Evolutionary conservation across 2,888 invertebrate species (phyloP).

Genomic region (Marronus borbonicus): DNA sequence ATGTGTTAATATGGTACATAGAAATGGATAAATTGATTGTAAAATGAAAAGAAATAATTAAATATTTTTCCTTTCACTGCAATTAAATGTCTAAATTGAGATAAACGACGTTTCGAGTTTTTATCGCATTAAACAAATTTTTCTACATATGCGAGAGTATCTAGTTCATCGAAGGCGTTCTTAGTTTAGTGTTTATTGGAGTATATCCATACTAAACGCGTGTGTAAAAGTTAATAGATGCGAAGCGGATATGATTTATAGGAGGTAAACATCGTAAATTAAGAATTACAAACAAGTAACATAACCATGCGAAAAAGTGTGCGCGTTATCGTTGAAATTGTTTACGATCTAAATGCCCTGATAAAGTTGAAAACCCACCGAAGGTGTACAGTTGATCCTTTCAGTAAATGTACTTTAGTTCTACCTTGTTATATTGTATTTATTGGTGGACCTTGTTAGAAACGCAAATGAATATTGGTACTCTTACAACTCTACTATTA

Average conservation of each 20-base stretch:
- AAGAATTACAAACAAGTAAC: constrained; percentile 34
- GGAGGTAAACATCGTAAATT: constrained; percentile 33
- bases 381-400: not conserved
- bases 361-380: constrained; percentile 20
- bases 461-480: no score
- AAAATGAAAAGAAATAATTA: no score
- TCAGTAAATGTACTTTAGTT: no score
- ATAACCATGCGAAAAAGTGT: constrained; percentile 37
- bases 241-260: constrained; percentile 28
- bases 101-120: not conserved
- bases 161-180: not conserved
- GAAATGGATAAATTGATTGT: no score
- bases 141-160: not conserved
- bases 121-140: not conserved
- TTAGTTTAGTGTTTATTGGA: constrained; percentile 20
- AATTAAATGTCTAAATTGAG: not conserved
- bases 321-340: constrained; percentile 31
- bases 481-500: no score
- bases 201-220: constrained; percentile 14
- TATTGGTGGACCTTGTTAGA: no score
- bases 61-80: not conserved
- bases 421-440: no score
- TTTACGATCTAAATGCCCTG: constrained; percentile 23
- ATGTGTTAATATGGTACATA: no score
- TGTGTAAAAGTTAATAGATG: constrained; percentile 26